Evolutionary conservation across 2,797 vertebrate species (phyloP), one percentile per base, ranked within the genome.

Genomic region (Propithecus perrieri): DNA sequence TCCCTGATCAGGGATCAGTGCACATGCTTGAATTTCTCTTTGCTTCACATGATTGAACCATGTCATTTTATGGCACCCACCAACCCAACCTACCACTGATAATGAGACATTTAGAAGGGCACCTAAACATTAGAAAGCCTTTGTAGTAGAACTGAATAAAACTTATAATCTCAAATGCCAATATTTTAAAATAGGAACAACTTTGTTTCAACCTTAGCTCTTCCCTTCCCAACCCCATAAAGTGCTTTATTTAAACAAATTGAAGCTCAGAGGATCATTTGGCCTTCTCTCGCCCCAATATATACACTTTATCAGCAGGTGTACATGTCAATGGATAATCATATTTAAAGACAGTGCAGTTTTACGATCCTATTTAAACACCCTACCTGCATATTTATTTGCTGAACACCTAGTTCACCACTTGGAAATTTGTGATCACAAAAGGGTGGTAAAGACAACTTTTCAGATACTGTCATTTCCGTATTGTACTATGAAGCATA

Each of bases 211-310:
- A 46, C n/a, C 69, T 83, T 43, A 75, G 0, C 26, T 41, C 53
- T 15, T 72, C 33, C 57, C 24, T 43, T 11, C 74, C 55, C n/a
- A 74, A 12, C 55, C 41, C 24, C n/a, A 46, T 78, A 72, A 33
- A 63, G 43, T 91, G 30, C 55, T 91, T 91, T 89, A 41, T 46
- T 85, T 89, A 85, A 89, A 85, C 43, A 92, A 57, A 85, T 18
- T 71, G 63, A 81, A 96, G 7, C 30, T 86, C 26, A 46, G 69
- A 48, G 38, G 24, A 75, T 78, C 63, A 18, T 46, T 76, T 69
- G 67, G 9, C 38, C 89, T 53, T 91, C 33, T 10, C 12, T 50
- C 69, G 35, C 3, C 17, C 5, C 15, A 9, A 33, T 24, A 5
- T 71, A 7, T 1, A 76, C 5, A 28, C 57, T 35, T 43, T 41